Conservation (phyloP, 2,797 vertebrate species). For the Podargus strigoides region DNA sequence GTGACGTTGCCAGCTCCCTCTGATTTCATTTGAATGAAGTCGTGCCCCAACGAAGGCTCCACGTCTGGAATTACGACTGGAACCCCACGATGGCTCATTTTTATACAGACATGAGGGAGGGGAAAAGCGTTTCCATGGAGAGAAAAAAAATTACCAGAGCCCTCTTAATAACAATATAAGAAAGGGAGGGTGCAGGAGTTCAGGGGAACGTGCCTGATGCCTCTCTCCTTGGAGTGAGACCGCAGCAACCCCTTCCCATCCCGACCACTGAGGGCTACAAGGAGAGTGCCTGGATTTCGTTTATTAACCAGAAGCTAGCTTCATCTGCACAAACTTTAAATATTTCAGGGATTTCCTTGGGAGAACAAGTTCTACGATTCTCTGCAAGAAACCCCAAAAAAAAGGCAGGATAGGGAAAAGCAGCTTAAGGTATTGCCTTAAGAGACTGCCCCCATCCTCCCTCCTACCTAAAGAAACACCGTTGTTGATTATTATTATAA, state of each 20-base stretch:
- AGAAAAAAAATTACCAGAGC: not conserved
- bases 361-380: not conserved
- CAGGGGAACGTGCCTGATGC: not conserved
- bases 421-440: too few species aligned
- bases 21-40: slow-evolving; percentile 76
- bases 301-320: not conserved
- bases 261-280: not conserved
- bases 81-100: slow-evolving; percentile 69
- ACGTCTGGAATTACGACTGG: slow-evolving; percentile 73
- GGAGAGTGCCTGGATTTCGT: slow-evolving; percentile 55
- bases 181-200: slow-evolving; percentile 30
- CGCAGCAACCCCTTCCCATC: not conserved
- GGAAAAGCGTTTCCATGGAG: slow-evolving; percentile 59
- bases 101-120: slow-evolving; percentile 53
- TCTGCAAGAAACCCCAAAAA: too few species aligned
- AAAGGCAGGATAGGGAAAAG: not conserved
- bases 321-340: not conserved
- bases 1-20: slow-evolving; percentile 80
- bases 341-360: not conserved
- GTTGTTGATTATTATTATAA: too few species aligned
- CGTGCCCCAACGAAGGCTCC: slow-evolving; percentile 72
- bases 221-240: slow-evolving; percentile 12
- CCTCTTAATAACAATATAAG: slow-evolving; percentile 6
- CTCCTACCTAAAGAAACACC: not conserved
- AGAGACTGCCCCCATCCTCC: not conserved